These are phyloP conservation scores for Boloria euphrosyne DNA, from an alignment of 2,888 invertebrate species.

Conservation along the genomic window DNA sequence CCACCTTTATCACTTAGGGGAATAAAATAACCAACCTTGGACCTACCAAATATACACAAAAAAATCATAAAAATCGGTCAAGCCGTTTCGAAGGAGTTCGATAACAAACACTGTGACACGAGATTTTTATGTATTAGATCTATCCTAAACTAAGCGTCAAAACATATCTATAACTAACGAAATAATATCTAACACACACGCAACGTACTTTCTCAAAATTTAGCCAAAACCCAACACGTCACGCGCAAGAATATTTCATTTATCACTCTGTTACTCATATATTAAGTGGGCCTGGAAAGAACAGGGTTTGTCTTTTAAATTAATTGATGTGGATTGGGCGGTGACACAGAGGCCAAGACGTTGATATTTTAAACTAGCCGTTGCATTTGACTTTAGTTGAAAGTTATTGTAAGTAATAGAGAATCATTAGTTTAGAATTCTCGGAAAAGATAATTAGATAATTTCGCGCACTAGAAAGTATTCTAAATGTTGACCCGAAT, in stretches of 20 bases:
- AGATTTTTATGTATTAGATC: no score
- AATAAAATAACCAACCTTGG: no score
- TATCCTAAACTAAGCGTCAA: no score
- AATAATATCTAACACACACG: constrained; percentile 2
- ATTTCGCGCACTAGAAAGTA: no score
- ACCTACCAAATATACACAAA: no score
- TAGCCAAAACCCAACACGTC: constrained; percentile 12
- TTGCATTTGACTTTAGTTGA: not conserved
- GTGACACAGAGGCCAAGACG: constrained; percentile 15
- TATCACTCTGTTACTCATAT: constrained; percentile 47
- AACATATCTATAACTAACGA: not conserved
- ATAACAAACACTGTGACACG: no score
- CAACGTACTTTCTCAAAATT: constrained; percentile 21
- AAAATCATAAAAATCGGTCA: no score
- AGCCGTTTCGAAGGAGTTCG: no score
- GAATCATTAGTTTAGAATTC: no score
- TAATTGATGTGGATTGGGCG: constrained; percentile 52
- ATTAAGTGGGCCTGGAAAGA: constrained; percentile 60
- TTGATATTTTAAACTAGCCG: not conserved
- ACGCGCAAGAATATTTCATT: constrained; percentile 31
- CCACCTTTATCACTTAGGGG: no score
- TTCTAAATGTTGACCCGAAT: no score
- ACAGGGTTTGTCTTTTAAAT: constrained; percentile 75
- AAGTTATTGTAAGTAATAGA: not conserved
- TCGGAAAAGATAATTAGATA: no score